These are phyloP conservation scores for Noctua fimbriata DNA, from an alignment of 2,888 invertebrate species.

Conservation along the genomic window DNA sequence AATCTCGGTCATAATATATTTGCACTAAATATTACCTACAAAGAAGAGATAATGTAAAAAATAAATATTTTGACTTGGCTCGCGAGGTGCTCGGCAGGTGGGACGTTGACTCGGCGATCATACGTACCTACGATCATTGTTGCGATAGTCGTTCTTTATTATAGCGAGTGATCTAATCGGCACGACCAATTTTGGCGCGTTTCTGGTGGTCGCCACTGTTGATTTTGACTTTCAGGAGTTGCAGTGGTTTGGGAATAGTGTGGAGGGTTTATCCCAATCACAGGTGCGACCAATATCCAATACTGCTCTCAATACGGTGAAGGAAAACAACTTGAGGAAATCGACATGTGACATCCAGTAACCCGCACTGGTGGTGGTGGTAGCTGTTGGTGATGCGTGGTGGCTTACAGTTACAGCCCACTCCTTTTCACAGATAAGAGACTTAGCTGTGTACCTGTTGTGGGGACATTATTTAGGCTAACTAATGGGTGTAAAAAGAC, in stretches of 20 bases:
- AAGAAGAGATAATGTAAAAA: background rate
- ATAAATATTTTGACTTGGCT: constrained; percentile 4
- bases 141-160: background rate
- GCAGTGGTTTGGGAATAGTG: background rate
- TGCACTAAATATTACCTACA: background rate
- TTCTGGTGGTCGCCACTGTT: background rate
- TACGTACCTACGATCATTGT: background rate
- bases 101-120: too few species aligned
- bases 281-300: too few species aligned
- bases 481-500: too few species aligned
- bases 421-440: too few species aligned
- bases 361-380: too few species aligned
- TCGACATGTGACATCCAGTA: too few species aligned
- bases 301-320: too few species aligned
- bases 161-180: background rate
- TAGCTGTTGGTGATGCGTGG: too few species aligned
- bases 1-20: background rate
- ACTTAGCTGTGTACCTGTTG: too few species aligned
- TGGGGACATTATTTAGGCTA: too few species aligned
- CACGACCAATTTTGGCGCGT: background rate
- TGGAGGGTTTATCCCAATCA: background rate
- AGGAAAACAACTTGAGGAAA: too few species aligned
- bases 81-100: background rate
- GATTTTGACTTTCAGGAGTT: background rate
- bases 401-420: too few species aligned